Conservation (phyloP, 2,113 vertebrate species). For the Rousettus leschenaultii region DNA sequence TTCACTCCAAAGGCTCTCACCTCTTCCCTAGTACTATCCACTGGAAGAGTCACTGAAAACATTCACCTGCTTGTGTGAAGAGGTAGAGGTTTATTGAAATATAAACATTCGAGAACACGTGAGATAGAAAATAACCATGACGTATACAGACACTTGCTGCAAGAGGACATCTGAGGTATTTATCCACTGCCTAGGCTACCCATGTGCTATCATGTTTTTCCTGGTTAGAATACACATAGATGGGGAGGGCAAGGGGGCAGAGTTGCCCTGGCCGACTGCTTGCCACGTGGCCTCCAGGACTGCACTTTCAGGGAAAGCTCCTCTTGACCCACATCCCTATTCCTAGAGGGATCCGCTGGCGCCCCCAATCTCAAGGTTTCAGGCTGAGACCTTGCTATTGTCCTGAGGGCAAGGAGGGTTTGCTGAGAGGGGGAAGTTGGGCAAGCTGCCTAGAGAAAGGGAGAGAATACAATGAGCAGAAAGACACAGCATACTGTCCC, state of each 20-base stretch:
- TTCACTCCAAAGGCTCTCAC: neutral
- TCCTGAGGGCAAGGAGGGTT: neutral
- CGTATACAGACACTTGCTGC: conserved; percentile 87
- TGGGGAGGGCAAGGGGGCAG: conserved; percentile 35
- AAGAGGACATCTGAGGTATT: conserved; percentile 86
- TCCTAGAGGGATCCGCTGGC: neutral
- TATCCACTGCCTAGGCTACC: conserved; percentile 82
- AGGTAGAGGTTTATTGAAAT: conserved; percentile 91
- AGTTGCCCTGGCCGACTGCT: conserved; percentile 60
- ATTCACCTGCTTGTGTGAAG: conserved; percentile 71
- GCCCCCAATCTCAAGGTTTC: neutral
- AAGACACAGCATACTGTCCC: neutral
- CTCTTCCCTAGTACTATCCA: neutral
- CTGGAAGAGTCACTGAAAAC: neutral
- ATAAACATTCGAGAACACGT: conserved; percentile 87
- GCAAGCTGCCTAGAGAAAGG: neutral
- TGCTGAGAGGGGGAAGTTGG: neutral
- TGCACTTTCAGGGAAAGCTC: neutral
- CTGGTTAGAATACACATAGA: conserved; percentile 78
- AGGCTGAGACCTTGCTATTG: neutral
- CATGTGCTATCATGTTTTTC: conserved; percentile 78
- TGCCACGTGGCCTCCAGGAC: neutral
- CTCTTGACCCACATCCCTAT: neutral
- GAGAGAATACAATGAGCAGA: neutral
- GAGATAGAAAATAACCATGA: conserved; percentile 86